A percentile compares a stretch with the other conserved stretches of the same genome.
Evolutionary conservation across 1,140 invertebrate genomes (phyloP).

Genomic region (Zophobas atratus): DNA sequence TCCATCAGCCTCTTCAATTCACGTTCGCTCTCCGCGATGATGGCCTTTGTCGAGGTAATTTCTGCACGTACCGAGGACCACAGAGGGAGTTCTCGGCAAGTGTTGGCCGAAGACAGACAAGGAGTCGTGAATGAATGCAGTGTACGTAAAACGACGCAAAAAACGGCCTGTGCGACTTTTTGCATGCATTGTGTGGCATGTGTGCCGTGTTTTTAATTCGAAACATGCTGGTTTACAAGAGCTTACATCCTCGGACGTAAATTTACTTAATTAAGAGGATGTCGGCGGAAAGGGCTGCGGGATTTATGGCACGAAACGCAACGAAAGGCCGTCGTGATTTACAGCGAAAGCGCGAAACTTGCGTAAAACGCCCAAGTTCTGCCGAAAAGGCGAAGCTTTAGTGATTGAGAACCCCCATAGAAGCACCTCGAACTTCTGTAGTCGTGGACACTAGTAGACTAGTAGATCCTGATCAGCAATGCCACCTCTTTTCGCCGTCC

Average conservation of each 20-base stretch:
- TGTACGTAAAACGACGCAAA: slow-evolving; percentile 10
- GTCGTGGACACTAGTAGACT: no score
- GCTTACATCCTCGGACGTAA: slow-evolving; percentile 53
- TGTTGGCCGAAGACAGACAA: neutral
- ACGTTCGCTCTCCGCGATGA: neutral
- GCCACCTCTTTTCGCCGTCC: no score
- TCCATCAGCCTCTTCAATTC: slow-evolving; percentile 13
- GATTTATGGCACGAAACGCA: neutral
- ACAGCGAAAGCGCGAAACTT: no score
- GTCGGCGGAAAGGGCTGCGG: neutral
- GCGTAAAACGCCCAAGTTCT: no score
- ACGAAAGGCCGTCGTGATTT: no score
- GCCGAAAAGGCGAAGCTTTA: no score
- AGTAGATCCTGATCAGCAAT: no score
- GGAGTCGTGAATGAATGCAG: slow-evolving; percentile 42
- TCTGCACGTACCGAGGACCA: slow-evolving; percentile 34
- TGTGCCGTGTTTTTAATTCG: slow-evolving; percentile 48
- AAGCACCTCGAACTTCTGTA: no score
- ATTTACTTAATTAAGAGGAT: slow-evolving; percentile 53
- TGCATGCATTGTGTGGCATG: slow-evolving; percentile 1
- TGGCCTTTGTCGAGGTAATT: slow-evolving; percentile 4
- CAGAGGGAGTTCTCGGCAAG: slow-evolving; percentile 11
- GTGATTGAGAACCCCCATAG: no score
- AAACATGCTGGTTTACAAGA: slow-evolving; percentile 53
- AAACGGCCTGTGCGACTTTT: slow-evolving; percentile 11